Conservation (phyloP, 2,888 invertebrate genomes). For the Baccha elongata region DNA sequence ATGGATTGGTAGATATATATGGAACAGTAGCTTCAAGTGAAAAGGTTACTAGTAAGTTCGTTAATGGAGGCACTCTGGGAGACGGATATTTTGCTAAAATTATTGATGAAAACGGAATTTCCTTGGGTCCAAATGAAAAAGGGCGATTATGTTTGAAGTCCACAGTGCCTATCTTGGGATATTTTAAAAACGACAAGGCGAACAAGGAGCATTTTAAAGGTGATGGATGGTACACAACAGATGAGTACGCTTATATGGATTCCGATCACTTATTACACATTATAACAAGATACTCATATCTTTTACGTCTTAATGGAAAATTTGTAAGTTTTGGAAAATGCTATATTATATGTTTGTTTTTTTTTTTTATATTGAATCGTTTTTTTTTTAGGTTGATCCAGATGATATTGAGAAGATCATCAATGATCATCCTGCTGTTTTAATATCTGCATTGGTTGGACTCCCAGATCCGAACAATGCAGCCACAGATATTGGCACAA, state of each 20-base stretch:
- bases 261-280: background rate
- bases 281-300: conserved; percentile 44
- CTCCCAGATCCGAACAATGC: conserved; percentile 2
- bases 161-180: conserved; percentile 48
- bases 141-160: conserved; percentile 66
- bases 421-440: conserved; percentile 28
- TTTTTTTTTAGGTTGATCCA: too few species aligned
- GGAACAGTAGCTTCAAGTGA: conserved; percentile 66
- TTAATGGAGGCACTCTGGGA: conserved; percentile 61
- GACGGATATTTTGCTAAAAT: conserved; percentile 61
- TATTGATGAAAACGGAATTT: conserved; percentile 45
- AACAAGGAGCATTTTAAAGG: conserved; percentile 7
- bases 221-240: conserved; percentile 16
- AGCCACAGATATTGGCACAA: conserved; percentile 40
- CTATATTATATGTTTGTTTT: too few species aligned
- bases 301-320: conserved; percentile 38
- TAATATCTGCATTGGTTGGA: too few species aligned
- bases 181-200: conserved; percentile 6
- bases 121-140: conserved; percentile 53
- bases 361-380: too few species aligned
- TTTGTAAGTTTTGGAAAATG: background rate
- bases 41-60: background rate
- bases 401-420: too few species aligned
- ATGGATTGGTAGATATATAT: conserved; percentile 72
- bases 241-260: conserved; percentile 14